Evolutionary conservation across 2,888 invertebrate species (phyloP), one percentile per base, ranked within the genome.

Genomic region (Habrosyne pyritoides): DNA sequence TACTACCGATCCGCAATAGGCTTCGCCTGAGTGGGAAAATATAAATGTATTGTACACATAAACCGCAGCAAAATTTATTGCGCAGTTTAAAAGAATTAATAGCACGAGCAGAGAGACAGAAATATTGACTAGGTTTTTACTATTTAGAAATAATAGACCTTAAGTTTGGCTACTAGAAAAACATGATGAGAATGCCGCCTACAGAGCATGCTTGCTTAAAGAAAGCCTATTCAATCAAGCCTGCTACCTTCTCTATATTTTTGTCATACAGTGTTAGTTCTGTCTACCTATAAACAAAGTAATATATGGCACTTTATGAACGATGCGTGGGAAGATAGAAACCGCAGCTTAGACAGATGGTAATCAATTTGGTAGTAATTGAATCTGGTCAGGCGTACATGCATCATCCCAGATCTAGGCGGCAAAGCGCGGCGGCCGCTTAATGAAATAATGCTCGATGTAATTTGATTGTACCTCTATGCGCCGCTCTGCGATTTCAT

Each of bases 361-460:
- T 84, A 87, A 89, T 89, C 85, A 85, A 87, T 88, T 87, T 73
- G 69, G 71, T 74, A 77, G 83, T 89, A 87, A 91, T 90, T 89
- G 87, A 87, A 90, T 88, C 82, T 79, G 81, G 81, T 77, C 79
- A 79, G 71, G 76, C 84, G 81, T 77, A 76, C 69, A 71, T 75
- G 74, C 81, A 82, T 82, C 78, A 83, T 83, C 78, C 76, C 71
- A 73, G 71, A 73, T 71, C 75, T 71, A 69, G 76, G 73, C 72
- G 73, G 62, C 55, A 61, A 68, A 69, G 60, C 63, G 66, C 52
- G 63, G 65, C 61, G 60, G 71, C 61, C 69, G 63, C 60, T 65
- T 84, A 84, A 86, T 85, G 73, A 81, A 81, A 79, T 83, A 79
- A 82, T 79, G 68, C 67, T 70, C 68, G 63, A 53, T 65, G 71